Evolutionary conservation across 2,888 invertebrate genomes (phyloP).

Genomic region (Amphipyra berbera): DNA sequence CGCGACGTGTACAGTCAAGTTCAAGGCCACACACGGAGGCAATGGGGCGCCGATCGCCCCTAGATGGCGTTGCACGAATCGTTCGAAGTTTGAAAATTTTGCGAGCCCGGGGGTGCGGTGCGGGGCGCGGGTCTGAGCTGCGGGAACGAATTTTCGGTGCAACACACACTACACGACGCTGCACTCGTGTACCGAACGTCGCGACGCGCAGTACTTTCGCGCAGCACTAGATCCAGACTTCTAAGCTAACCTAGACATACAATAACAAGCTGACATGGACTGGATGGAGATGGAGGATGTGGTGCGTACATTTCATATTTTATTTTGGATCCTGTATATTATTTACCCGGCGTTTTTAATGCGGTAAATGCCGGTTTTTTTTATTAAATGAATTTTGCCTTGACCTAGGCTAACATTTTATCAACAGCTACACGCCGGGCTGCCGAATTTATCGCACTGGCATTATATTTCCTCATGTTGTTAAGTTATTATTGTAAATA

Average conservation of each 20-base stretch:
- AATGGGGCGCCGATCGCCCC: constrained; percentile 77
- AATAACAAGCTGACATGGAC: constrained; percentile 82
- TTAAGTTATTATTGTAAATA: constrained; percentile 13
- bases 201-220: constrained; percentile 86
- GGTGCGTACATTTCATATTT: constrained; percentile 76
- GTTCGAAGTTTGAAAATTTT: constrained; percentile 82
- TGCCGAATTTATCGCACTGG: constrained; percentile 68
- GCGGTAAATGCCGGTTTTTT: constrained; percentile 46
- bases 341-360: constrained; percentile 15
- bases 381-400: constrained; percentile 71
- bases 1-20: constrained; percentile 85
- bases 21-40: constrained; percentile 85
- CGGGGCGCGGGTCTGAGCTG: constrained; percentile 76
- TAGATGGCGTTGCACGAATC: constrained; percentile 86
- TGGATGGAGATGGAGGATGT: constrained; percentile 88
- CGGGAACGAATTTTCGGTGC: constrained; percentile 88
- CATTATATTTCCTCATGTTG: constrained; percentile 58
- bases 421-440: constrained; percentile 67
- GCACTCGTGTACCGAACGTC: constrained; percentile 88
- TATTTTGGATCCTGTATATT: constrained; percentile 32
- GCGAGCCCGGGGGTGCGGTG: constrained; percentile 80
- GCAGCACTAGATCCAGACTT: constrained; percentile 77
- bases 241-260: constrained; percentile 76
- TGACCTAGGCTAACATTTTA: constrained; percentile 88
- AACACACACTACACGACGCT: constrained; percentile 85